Evolutionary conservation across 2,113 vertebrate species (phyloP), one percentile per base, ranked within the genome.

Genomic region (Galeopterus variegatus): DNA sequence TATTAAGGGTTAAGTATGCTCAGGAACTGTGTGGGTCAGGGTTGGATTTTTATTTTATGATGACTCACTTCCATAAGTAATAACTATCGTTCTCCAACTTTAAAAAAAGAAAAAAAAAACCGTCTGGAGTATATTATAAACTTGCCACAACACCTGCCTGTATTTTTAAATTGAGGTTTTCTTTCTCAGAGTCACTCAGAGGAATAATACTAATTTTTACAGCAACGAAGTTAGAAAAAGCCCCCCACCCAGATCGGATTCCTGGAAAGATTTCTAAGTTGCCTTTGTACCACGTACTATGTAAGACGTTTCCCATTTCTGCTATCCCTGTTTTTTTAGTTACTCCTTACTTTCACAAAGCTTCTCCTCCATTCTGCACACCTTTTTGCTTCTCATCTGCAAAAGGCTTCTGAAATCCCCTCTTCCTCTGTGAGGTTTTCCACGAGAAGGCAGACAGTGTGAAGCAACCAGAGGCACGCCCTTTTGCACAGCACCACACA

Each of bases 11-110:
- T 65, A 93, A 50, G 21, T 67, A 3, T 31, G 23, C 50, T 76
- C 58, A 84, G 77, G 21, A 82, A 82, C 41, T 83, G 18, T 52
- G 70, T 33, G 31, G 33, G 70, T 92, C 69, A 88, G 80, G 67
- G 19, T 28, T 93, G 58, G 56, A 28, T 96, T 92, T 90, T 92
- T 75, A 85, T 93, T 90, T 80, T 75, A 17, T 33, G 82, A 91
- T 97, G 95, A 93, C n/a, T 98, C 84, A 94, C 31, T 52, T 41
- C 41, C 67, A 60, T 73, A 80, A 94, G 88, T 77, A 93, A 65
- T 45, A 83, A 79, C 82, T 62, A 73, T 77, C 77, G 60, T 62
- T 56, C 67, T 88, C 62, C 36, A 77, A 60, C 28, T 92, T 83
- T 2, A 79, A 88, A 86, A 90, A 72, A 62, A 50, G 45, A 76